A percentile compares a stretch with the other conserved stretches of the same genome.
These are phyloP conservation scores for Ptiloglossa arizonensis DNA, from an alignment of 1,140 invertebrate species.

Conservation along the genomic window DNA sequence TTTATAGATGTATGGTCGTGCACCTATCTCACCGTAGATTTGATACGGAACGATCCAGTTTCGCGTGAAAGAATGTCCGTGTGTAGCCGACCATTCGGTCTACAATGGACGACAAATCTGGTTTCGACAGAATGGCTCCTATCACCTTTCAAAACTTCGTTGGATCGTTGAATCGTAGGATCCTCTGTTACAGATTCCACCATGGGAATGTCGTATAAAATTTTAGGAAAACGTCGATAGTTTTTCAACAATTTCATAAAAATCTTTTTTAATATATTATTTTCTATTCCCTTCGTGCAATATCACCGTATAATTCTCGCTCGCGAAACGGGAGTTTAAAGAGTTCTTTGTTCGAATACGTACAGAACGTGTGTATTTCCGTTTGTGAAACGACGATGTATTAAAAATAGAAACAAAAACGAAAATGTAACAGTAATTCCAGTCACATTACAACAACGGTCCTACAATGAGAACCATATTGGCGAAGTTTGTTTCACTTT, in stretches of 20 bases:
- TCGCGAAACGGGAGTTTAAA: too few species aligned
- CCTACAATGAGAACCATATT: too few species aligned
- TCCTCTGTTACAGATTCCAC: not conserved
- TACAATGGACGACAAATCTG: conserved; percentile 37
- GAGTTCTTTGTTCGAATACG: too few species aligned
- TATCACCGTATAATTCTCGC: too few species aligned
- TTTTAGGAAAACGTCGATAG: not conserved
- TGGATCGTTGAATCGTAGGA: conserved; percentile 6
- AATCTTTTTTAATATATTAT: not conserved
- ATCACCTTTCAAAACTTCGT: conserved; percentile 25
- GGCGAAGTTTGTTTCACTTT: too few species aligned
- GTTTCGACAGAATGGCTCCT: conserved; percentile 5
- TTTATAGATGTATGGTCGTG: conserved; percentile 27
- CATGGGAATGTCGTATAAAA: not conserved
- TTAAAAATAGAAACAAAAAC: too few species aligned
- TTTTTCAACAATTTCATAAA: not conserved
- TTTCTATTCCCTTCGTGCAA: not conserved
- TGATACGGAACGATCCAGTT: conserved; percentile 45
- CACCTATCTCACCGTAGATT: conserved; percentile 33
- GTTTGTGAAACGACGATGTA: too few species aligned
- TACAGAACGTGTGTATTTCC: too few species aligned
- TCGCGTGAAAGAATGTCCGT: conserved; percentile 22
- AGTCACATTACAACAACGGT: too few species aligned
- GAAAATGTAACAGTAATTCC: too few species aligned
- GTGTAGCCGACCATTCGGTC: not conserved